Conservation (phyloP, 2,797 vertebrate genomes). For the Podarcis lilfordi region DNA sequence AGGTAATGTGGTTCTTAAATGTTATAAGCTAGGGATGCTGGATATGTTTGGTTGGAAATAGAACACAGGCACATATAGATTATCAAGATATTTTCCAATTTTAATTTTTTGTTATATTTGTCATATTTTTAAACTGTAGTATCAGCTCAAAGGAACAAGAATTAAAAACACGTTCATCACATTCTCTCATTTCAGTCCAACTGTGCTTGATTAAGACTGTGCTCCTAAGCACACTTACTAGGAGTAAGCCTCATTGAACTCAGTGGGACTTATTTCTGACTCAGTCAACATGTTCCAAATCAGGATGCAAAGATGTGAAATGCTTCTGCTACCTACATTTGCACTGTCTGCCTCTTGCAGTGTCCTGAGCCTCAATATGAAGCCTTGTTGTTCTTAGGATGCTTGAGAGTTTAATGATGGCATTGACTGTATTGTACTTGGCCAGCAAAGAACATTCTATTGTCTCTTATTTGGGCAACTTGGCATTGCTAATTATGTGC, state of each 20-base stretch:
- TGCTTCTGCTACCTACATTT: not conserved
- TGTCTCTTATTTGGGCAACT: not conserved
- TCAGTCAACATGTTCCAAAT: not conserved
- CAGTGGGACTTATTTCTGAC: not conserved
- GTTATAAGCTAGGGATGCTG: not conserved
- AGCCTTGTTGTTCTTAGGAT: not conserved
- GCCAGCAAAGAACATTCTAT: not conserved
- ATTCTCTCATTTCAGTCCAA: not conserved
- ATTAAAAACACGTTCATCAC: not conserved
- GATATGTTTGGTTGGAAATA: not conserved
- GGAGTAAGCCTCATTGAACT: not conserved
- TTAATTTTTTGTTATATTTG: not conserved
- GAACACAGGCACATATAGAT: not conserved
- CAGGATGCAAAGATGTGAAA: not conserved
- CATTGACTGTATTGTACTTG: not conserved
- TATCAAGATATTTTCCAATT: not conserved
- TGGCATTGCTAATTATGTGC: not conserved
- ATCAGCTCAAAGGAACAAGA: not conserved
- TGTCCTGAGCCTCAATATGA: not conserved
- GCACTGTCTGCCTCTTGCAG: not conserved
- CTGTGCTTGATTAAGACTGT: not conserved
- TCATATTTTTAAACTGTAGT: not conserved
- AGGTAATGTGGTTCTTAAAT: not conserved
- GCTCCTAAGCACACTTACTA: not conserved
- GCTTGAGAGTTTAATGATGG: not conserved